phyloP scores from a whole-genome alignment of 2,113 vertebrate species.

The Speoplatyrhinus poulsoni region DNA sequence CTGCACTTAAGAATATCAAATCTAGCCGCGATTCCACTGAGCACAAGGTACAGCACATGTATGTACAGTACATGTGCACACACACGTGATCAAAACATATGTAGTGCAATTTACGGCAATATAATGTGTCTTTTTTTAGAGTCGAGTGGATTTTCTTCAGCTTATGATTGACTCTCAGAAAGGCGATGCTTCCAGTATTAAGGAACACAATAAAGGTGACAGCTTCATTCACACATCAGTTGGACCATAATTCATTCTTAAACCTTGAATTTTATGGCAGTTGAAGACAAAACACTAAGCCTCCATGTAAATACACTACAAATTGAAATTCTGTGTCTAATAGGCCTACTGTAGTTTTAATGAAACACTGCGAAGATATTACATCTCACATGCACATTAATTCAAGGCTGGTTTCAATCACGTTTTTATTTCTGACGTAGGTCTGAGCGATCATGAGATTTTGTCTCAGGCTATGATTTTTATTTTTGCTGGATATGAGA shows the following conservation, averaged over 20 bases:
- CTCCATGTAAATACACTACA: background rate
- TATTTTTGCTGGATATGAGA: conserved; percentile 83
- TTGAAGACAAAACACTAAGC: background rate
- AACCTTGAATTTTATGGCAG: background rate
- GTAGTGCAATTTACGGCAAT: background rate
- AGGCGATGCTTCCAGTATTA: conserved; percentile 16
- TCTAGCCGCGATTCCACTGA: conserved; percentile 40
- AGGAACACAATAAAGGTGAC: conserved; percentile 58
- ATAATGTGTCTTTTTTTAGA: conserved; percentile 50
- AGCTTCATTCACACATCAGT: background rate
- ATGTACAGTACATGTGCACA: background rate
- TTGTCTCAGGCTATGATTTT: conserved; percentile 81
- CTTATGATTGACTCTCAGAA: conserved; percentile 81
- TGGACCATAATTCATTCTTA: too few relatives aligned
- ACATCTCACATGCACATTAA: background rate
- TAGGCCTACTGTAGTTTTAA: too few relatives aligned
- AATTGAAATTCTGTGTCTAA: too few relatives aligned
- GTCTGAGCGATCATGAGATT: conserved; percentile 82
- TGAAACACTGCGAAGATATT: background rate
- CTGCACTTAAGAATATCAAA: conserved; percentile 73
- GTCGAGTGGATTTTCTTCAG: conserved; percentile 81
- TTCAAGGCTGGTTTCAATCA: background rate
- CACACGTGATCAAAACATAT: background rate
- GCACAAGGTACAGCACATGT: conserved; percentile 24
- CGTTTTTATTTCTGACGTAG: conserved; percentile 52